These are phyloP conservation scores for Epistrophe eligans DNA, from an alignment of 2,888 invertebrate species.

Conservation along the genomic window DNA sequence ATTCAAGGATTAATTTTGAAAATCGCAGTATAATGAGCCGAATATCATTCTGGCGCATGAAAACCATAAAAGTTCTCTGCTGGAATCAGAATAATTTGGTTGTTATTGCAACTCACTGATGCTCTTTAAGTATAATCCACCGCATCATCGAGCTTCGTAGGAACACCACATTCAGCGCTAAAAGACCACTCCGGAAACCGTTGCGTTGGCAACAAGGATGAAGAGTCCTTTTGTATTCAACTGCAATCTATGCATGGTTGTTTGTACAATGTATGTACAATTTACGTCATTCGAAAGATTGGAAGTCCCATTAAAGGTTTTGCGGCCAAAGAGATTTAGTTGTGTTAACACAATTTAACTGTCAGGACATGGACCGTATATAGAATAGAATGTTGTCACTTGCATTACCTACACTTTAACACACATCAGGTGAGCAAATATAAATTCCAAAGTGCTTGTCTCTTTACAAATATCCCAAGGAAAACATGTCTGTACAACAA, in stretches of 20 bases:
- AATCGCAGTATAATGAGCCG: not conserved
- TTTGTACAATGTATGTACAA: not conserved
- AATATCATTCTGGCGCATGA: not conserved
- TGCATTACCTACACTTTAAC: constrained; percentile 7
- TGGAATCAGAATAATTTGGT: not conserved
- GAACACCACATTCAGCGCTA: not conserved
- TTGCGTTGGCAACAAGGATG: not conserved
- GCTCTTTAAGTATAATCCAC: too few species aligned
- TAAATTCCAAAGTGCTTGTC: constrained; percentile 7
- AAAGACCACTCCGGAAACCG: constrained; percentile 5
- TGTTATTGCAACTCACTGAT: too few species aligned
- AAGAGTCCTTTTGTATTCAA: not conserved
- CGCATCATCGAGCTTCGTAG: not conserved
- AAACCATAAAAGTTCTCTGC: not conserved
- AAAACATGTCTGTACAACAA: not conserved
- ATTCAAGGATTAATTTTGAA: not conserved
- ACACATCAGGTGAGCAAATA: constrained; percentile 1
- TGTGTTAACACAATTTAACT: constrained; percentile 54
- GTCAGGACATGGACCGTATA: not conserved
- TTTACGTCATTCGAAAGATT: constrained; percentile 24
- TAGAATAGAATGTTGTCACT: constrained; percentile 22
- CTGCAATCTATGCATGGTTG: not conserved
- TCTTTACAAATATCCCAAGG: not conserved
- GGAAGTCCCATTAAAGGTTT: constrained; percentile 51
- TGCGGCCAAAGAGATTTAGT: constrained; percentile 54